Percentiles rank a stretch among this genome's conserved stretches.
Conservation (phyloP, 2,888 invertebrate species). For the Watsonalla cultraria region DNA sequence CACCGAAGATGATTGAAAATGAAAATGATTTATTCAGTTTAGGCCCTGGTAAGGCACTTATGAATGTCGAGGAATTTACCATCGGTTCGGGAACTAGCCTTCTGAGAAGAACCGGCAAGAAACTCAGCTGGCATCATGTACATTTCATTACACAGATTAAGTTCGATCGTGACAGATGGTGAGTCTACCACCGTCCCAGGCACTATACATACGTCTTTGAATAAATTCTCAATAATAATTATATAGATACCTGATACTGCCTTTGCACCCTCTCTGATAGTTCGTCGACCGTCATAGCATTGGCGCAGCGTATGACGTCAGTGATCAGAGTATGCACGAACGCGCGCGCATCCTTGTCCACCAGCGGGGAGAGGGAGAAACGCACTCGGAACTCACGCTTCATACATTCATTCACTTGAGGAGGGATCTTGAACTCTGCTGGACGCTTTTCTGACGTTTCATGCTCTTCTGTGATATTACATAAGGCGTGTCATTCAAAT, state of each 20-base stretch:
- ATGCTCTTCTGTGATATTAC: conserved; percentile 46
- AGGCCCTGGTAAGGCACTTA: no score
- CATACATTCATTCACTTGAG: conserved; percentile 57
- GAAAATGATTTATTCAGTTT: no score
- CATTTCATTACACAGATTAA: no score
- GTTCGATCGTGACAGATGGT: no score
- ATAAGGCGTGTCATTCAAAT: neutral
- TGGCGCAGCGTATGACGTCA: conserved; percentile 80
- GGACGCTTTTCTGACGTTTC: conserved; percentile 45
- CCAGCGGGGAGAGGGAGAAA: conserved; percentile 50
- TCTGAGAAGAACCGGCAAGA: no score
- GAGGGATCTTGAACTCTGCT: conserved; percentile 61
- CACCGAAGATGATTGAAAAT: no score
- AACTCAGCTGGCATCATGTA: no score
- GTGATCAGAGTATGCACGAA: conserved; percentile 83
- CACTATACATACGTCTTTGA: no score
- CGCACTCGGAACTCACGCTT: conserved; percentile 68
- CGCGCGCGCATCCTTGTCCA: conserved; percentile 82
- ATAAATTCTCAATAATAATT: no score
- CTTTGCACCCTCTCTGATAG: conserved; percentile 94
- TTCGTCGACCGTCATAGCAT: conserved; percentile 86
- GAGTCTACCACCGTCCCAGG: no score
- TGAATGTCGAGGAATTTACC: no score
- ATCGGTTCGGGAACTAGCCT: no score
- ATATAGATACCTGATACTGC: conserved; percentile 92